phyloP scores from a whole-genome alignment of 1,140 invertebrate genomes.

The Grapholita molesta region DNA sequence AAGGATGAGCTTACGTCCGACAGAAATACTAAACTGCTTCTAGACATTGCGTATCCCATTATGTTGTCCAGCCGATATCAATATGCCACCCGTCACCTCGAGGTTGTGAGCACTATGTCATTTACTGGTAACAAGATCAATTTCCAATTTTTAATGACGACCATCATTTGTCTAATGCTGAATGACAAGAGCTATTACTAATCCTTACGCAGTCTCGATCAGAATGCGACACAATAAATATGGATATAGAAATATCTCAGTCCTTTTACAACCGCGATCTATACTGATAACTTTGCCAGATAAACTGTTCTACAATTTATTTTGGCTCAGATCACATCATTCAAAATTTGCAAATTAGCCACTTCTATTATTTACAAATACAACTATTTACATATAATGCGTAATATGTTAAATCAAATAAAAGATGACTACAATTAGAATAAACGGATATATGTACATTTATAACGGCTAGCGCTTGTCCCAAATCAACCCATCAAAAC shows the following conservation, averaged over 20 bases:
- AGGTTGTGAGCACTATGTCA: too few relatives aligned
- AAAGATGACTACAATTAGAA: neutral
- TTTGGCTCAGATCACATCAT: neutral
- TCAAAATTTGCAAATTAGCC: neutral
- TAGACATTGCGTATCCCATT: neutral
- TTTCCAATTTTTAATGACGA: too few relatives aligned
- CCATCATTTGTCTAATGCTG: too few relatives aligned
- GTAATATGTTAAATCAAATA: neutral
- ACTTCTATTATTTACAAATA: conserved; percentile 4
- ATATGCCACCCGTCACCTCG: too few relatives aligned
- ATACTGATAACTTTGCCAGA: neutral
- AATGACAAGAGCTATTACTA: too few relatives aligned
- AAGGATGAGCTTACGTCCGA: neutral
- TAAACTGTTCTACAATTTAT: neutral
- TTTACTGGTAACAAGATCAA: too few relatives aligned
- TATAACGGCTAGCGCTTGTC: neutral
- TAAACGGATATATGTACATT: conserved; percentile 6
- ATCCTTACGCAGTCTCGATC: too few relatives aligned
- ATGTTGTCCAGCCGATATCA: neutral
- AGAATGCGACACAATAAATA: neutral
- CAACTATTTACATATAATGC: conserved; percentile 1
- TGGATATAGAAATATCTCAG: neutral
- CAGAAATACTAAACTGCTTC: neutral
- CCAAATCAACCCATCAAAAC: neutral
- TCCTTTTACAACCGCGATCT: neutral